These are phyloP conservation scores for Drosophila pectinifera DNA, from an alignment of 1,140 invertebrate genomes.

Conservation along the genomic window DNA sequence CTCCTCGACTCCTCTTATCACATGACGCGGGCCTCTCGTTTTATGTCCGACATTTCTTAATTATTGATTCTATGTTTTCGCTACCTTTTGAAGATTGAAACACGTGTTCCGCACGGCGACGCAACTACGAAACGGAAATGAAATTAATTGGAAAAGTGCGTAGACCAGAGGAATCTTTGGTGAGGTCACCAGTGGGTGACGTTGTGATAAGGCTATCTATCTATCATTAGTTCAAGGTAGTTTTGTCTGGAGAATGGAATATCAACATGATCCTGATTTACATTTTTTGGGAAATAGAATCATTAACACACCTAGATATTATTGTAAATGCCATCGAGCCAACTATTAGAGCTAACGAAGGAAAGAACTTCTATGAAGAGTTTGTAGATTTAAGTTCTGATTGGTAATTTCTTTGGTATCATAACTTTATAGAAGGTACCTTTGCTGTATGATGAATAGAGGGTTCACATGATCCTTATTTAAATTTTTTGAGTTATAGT, in stretches of 20 bases:
- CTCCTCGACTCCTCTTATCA: slow-evolving; percentile 51
- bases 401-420: too few relatives aligned
- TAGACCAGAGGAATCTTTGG: slow-evolving; percentile 33
- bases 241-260: too few relatives aligned
- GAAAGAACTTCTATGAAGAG: too few relatives aligned
- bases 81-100: slow-evolving; percentile 83
- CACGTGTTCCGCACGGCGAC: slow-evolving; percentile 63
- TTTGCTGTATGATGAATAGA: too few relatives aligned
- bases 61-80: slow-evolving; percentile 83
- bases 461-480: too few relatives aligned
- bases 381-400: too few relatives aligned
- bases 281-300: background rate
- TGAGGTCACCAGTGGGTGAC: slow-evolving; percentile 8
- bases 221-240: background rate
- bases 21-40: slow-evolving; percentile 64
- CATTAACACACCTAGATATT: too few relatives aligned
- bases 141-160: slow-evolving; percentile 83
- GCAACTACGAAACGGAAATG: slow-evolving; percentile 71
- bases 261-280: background rate
- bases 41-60: slow-evolving; percentile 82
- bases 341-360: too few relatives aligned
- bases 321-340: too few relatives aligned
- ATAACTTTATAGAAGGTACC: too few relatives aligned
- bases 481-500: too few relatives aligned
- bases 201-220: background rate